These are phyloP conservation scores for Drosophila stalkeri DNA, from an alignment of 2,888 invertebrate species.

Conservation along the genomic window DNA sequence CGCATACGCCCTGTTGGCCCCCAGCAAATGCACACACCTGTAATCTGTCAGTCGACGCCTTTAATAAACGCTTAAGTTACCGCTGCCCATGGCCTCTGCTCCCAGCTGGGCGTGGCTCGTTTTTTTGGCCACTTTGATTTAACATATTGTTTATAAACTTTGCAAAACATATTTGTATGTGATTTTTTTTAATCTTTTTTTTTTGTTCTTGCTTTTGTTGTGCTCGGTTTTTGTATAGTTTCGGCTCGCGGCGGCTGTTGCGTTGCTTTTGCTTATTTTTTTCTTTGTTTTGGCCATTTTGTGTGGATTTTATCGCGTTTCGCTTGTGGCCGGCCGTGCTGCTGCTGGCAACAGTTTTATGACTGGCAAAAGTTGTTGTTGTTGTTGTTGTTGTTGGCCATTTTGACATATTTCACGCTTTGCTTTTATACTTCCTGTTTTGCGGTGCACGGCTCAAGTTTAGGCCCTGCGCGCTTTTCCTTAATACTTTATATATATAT, in stretches of 20 bases:
- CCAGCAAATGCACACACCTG: slow-evolving; percentile 48
- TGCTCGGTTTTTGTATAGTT: slow-evolving; percentile 10
- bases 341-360: slow-evolving; percentile 59
- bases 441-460: slow-evolving; percentile 19
- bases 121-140: slow-evolving; percentile 39
- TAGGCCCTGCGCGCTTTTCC: slow-evolving; percentile 11
- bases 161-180: slow-evolving; percentile 39
- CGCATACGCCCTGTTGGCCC: slow-evolving; percentile 43
- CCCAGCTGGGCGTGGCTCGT: slow-evolving; percentile 23
- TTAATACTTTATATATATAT: not conserved
- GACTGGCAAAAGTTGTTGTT: slow-evolving; percentile 35
- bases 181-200: no score
- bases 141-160: slow-evolving; percentile 62
- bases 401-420: slow-evolving; percentile 66
- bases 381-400: slow-evolving; percentile 41
- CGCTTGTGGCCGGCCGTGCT: slow-evolving; percentile 10
- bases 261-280: not conserved
- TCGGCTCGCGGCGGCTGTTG: slow-evolving; percentile 19
- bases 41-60: slow-evolving; percentile 75
- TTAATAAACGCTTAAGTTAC: slow-evolving; percentile 70
- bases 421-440: slow-evolving; percentile 53
- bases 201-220: slow-evolving; percentile 9
- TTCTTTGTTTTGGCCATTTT: slow-evolving; percentile 3
- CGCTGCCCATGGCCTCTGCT: not conserved
- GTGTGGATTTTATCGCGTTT: slow-evolving; percentile 40